Base-by-base conservation (phyloP, 92 coral and sea anemone genomes). In the Palythoa caribaeorum region DNA sequence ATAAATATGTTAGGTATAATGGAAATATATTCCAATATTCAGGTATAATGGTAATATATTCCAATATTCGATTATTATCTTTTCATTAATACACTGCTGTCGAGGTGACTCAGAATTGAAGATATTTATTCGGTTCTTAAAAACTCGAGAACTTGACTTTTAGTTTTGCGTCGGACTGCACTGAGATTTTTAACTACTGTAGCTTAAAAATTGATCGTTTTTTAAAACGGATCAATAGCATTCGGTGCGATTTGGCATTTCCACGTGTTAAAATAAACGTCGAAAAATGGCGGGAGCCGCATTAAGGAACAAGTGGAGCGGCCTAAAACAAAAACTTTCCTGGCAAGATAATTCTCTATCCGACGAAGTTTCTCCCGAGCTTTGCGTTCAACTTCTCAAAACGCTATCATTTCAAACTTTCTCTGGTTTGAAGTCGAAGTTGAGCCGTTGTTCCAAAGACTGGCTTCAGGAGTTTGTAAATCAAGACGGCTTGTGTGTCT, bases 401-500 rank as follows among this genome's bases (percentile, higher is more conserved):
- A 78, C 92, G 4, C 96, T 97, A 13, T 92, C 91, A 17, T 79
- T 94, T 63, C 98, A 90, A 84, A 97, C 95, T 81, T 97, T 91
- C 76, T 86, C 98, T n/a, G 99, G 98, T 59, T 85, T 97, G 69
- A 95, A 92, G 88, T 60, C 94, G 55, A 95, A 93, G 74, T 88
- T 97, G 12, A 88, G 86, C 65, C 83, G 92, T 78, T 91, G 99
- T 72, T 89, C 99, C 6, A 69, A 72, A 35, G 90, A 89, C 44
- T 97, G 99, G 99, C 94, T 97, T 53, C 89, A 89, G 60, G 99
- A 92, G 73, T 97, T 97, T 90, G 79, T 97, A 38, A 70, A 66
- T 71, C 93, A 85, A 63, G 98, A 95, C 53, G 99, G 99, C 7
- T 87, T 97, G 87, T 96, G 90, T 75, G 92, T 94, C n/a, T 85